Conservation (phyloP, 2,888 invertebrate species). For the Drosophila mayaguana region DNA sequence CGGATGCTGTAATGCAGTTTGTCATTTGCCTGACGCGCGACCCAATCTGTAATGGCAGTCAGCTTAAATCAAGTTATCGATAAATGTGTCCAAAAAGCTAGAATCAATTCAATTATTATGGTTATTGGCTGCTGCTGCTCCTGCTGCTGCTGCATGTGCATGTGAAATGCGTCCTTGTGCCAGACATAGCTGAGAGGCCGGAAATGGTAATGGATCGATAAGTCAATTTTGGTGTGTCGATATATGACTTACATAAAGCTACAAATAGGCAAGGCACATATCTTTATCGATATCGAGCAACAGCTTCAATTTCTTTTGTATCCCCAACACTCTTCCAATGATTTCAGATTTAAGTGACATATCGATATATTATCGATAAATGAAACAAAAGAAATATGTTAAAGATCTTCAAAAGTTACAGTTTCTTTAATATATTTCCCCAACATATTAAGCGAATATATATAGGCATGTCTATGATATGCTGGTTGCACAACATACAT, state of each 20-base stretch:
- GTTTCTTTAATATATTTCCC: neutral
- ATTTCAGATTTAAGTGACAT: neutral
- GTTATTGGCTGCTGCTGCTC: constrained; percentile 11
- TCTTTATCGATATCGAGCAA: neutral
- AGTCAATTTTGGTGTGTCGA: constrained; percentile 16
- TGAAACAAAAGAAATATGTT: too few relatives aligned
- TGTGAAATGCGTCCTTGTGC: neutral
- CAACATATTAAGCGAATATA: too few relatives aligned
- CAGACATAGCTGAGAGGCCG: neutral
- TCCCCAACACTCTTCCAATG: neutral
- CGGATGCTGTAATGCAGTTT: constrained; percentile 61
- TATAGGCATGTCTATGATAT: neutral
- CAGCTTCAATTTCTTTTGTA: too few relatives aligned
- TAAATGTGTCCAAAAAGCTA: constrained; percentile 36
- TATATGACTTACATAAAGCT: neutral
- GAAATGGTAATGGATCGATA: constrained; percentile 23
- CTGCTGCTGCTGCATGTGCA: neutral
- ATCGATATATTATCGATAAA: neutral
- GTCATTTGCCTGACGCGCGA: constrained; percentile 43
- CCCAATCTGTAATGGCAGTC: constrained; percentile 46
- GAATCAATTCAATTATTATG: constrained; percentile 42
- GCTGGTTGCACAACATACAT: neutral
- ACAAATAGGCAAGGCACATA: constrained; percentile 3
- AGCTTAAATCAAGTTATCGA: constrained; percentile 49
- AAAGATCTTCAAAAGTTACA: neutral